Evolutionary conservation across 2,113 vertebrate genomes (phyloP).

Genomic region (Mesocricetus auratus): DNA sequence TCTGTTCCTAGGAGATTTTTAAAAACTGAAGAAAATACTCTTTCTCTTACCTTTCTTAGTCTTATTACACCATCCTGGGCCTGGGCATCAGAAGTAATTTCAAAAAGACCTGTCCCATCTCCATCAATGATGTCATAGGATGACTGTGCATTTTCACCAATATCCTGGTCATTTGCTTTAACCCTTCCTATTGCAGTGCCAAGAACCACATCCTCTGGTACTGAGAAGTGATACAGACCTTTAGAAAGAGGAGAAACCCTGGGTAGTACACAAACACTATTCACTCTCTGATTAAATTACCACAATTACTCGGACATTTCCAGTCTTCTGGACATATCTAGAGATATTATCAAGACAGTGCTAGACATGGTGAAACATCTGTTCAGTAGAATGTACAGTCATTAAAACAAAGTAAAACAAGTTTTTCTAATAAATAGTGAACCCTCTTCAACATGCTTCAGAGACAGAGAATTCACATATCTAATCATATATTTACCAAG

Average conservation of each 20-base stretch:
- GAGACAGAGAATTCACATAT: conserved; percentile 29
- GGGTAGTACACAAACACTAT: conserved; percentile 41
- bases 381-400: not conserved
- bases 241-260: conserved; percentile 76
- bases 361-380: not conserved
- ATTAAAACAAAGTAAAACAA: conserved; percentile 49
- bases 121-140: conserved; percentile 96
- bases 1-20: not conserved
- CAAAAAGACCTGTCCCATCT: conserved; percentile 94
- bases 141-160: conserved; percentile 96
- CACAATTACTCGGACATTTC: not conserved
- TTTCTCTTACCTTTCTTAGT: conserved; percentile 92
- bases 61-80: conserved; percentile 96
- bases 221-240: conserved; percentile 97
- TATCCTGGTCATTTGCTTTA: conserved; percentile 96
- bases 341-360: not conserved
- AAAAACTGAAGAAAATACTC: not conserved
- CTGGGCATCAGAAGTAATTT: conserved; percentile 93
- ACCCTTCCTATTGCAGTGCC: conserved; percentile 94
- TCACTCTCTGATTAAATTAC: not conserved
- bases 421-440: not conserved
- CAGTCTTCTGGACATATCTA: not conserved
- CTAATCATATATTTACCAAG: conserved; percentile 40
- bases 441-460: not conserved
- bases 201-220: conserved; percentile 93